Evolutionary conservation across 1,140 invertebrate genomes (phyloP).

Genomic region (Spodoptera litura): DNA sequence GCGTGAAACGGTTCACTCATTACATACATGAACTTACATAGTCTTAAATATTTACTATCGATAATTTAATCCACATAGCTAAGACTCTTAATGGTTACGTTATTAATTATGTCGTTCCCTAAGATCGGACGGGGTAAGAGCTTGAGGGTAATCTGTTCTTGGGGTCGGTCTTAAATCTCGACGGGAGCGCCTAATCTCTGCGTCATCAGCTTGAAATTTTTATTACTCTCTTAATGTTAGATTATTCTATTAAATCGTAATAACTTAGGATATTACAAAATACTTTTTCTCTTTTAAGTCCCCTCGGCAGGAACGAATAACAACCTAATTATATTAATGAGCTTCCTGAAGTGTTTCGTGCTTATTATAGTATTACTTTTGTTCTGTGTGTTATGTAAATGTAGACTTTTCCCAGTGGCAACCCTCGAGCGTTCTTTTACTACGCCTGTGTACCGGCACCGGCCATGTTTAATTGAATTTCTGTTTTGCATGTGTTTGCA

Average conservation of each 20-base stretch:
- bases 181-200: slow-evolving; percentile 16
- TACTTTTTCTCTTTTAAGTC: slow-evolving; percentile 18
- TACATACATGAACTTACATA: slow-evolving; percentile 22
- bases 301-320: slow-evolving; percentile 4
- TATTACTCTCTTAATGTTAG: slow-evolving; percentile 7
- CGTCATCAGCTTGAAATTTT: slow-evolving; percentile 24
- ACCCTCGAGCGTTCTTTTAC: slow-evolving; percentile 14
- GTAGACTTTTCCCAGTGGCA: slow-evolving; percentile 14
- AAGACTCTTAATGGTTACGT: neutral
- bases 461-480: slow-evolving; percentile 44
- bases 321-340: slow-evolving; percentile 47
- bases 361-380: slow-evolving; percentile 37
- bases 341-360: slow-evolving; percentile 31
- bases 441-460: slow-evolving; percentile 17
- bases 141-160: neutral
- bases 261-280: slow-evolving; percentile 32
- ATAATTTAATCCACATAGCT: neutral
- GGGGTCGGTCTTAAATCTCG: slow-evolving; percentile 16
- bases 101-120: slow-evolving; percentile 6
- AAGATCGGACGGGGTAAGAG: neutral
- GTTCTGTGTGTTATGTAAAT: slow-evolving; percentile 37
- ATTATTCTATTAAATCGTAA: slow-evolving; percentile 10
- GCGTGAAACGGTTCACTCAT: slow-evolving; percentile 7
- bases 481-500: slow-evolving; percentile 38
- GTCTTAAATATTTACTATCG: slow-evolving; percentile 13